Base-by-base conservation (phyloP, 2,888 invertebrate genomes). In the Ophion obscuratus region DNA sequence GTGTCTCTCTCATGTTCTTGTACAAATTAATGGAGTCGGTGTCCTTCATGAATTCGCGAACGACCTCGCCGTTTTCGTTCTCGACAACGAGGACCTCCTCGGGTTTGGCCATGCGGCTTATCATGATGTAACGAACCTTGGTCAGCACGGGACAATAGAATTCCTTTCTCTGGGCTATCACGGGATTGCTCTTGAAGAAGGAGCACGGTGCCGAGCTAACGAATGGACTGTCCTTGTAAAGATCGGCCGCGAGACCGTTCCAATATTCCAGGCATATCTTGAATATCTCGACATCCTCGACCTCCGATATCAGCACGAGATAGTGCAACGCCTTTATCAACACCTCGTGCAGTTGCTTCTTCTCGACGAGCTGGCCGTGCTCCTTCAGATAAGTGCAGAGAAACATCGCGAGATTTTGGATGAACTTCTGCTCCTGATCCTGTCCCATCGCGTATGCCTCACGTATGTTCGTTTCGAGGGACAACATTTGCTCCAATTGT, bases 201-300 rank as follows among this genome's bases (percentile, higher is more conserved):
- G 95, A 94, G 68, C 95, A 92, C 31, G 94, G 94, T 24, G 94
- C 94, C 9, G 95, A 93, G 86, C 95, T 94, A 44, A 95, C 95
- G 93, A 96, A 97, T 36, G 98, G 97, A 91, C 96, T 97, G 92
- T 98, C 97, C 92, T 97, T 97, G 94, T 99, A 99, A 90, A 99
- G 95, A 94, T 99, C 98, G 85, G 98, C 96, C 44, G 98, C 97
- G 87, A 99, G 95, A 86, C 97, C 96, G 95, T 99, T 99, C 99
- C 99, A 99, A 95, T 99, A 99, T 94, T 99, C 99, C 88, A 99
- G 95, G 92, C 99, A 99, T 89, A 99, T 99, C 95, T 99, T 99
- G 94, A 99, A 99, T 87, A 99, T 99, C 95, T 99, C 99, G 0
- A 99, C 98, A 94, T 99, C 99, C 90, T 99, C 99, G 2, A 99